These are phyloP conservation scores for Camponotus floridanus DNA, from an alignment of 1,140 invertebrate species.

Conservation along the genomic window DNA sequence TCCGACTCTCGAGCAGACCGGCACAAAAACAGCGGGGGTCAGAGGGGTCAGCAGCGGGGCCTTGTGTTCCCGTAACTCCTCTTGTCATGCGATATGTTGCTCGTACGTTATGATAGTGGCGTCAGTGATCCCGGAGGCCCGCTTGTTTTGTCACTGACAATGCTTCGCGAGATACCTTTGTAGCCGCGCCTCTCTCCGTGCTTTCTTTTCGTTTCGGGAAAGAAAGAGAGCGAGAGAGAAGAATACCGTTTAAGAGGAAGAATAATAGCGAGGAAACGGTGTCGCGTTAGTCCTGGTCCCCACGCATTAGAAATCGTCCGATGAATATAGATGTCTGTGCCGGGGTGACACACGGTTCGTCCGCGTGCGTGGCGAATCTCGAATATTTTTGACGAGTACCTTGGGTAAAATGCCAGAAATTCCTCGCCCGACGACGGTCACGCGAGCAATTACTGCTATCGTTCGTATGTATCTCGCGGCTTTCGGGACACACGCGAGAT, in stretches of 20 bases:
- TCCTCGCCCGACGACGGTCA: slow-evolving; percentile 45
- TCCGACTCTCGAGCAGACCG: slow-evolving; percentile 58
- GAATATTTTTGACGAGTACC: slow-evolving; percentile 48
- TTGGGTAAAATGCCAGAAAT: slow-evolving; percentile 56
- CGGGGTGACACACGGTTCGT: background rate
- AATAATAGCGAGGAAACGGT: slow-evolving; percentile 35
- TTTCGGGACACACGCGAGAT: slow-evolving; percentile 36
- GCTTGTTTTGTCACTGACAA: slow-evolving; percentile 76
- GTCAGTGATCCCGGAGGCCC: slow-evolving; percentile 66
- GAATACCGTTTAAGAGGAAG: slow-evolving; percentile 14
- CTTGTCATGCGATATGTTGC: slow-evolving; percentile 80
- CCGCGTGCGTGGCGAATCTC: background rate
- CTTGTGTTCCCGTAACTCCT: slow-evolving; percentile 70
- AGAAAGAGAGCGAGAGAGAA: slow-evolving; percentile 6
- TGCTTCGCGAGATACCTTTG: slow-evolving; percentile 69
- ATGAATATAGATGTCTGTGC: slow-evolving; percentile 35
- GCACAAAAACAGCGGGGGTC: slow-evolving; percentile 77
- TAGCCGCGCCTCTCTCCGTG: slow-evolving; percentile 44
- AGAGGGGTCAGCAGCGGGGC: slow-evolving; percentile 72
- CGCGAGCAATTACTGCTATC: slow-evolving; percentile 60
- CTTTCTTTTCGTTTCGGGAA: background rate
- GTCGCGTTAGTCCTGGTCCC: background rate
- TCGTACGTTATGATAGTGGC: slow-evolving; percentile 79
- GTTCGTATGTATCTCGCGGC: slow-evolving; percentile 18
- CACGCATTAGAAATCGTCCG: slow-evolving; percentile 23